A percentile compares a stretch with the other conserved stretches of the same genome.
These are phyloP conservation scores for Pomatorhinus ruficollis DNA, from an alignment of 2,113 vertebrate genomes.

Conservation along the genomic window DNA sequence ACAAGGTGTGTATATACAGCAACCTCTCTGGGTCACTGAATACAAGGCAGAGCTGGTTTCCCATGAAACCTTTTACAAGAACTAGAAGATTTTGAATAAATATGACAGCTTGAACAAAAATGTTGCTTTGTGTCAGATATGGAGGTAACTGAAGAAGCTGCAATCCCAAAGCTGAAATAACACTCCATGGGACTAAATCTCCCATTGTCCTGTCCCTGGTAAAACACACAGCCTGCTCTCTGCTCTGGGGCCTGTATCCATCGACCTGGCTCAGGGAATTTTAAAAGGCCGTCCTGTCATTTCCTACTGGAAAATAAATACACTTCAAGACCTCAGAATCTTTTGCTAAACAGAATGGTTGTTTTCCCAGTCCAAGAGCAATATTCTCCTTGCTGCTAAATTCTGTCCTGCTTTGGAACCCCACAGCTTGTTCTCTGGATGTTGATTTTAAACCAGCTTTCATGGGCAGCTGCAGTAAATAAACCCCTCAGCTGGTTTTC, in stretches of 20 bases:
- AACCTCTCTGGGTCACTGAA: constrained; percentile 24
- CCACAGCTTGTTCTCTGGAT: background rate
- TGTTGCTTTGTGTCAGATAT: background rate
- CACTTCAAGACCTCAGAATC: constrained; percentile 5
- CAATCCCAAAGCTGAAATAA: constrained; percentile 8
- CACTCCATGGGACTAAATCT: background rate
- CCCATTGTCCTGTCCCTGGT: background rate
- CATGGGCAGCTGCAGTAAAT: constrained; percentile 48
- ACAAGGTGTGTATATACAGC: constrained; percentile 30
- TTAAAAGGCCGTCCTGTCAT: constrained; percentile 5
- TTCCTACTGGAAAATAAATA: constrained; percentile 39
- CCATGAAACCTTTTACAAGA: background rate
- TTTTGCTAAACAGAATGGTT: constrained; percentile 17
- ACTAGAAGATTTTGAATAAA: background rate
- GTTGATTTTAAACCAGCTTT: constrained; percentile 44
- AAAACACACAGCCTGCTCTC: background rate
- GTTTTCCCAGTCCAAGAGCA: constrained; percentile 55
- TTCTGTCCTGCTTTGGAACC: constrained; percentile 20
- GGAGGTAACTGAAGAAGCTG: background rate
- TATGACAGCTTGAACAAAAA: background rate
- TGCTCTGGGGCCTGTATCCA: background rate
- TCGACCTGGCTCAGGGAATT: background rate
- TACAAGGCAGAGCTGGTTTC: background rate
- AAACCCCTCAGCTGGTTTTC: background rate
- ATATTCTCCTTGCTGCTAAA: background rate